A percentile compares a stretch with the other conserved stretches of the same genome.
These are phyloP conservation scores for Galeopterus variegatus DNA, from an alignment of 2,113 vertebrate genomes.

Conservation along the genomic window DNA sequence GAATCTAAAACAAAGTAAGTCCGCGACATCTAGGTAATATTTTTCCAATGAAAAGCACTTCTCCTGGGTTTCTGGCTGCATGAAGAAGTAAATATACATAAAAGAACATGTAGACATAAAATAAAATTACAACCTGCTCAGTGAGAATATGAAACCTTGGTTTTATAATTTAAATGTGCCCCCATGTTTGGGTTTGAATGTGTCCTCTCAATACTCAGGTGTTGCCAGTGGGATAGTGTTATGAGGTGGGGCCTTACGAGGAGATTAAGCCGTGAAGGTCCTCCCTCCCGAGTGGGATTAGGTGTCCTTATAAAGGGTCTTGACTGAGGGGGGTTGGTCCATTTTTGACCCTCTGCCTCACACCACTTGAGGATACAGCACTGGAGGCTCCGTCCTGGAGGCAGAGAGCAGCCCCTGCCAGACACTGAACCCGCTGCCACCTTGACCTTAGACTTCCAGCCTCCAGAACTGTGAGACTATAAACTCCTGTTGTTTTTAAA, in stretches of 20 bases:
- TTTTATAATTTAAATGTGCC: no score
- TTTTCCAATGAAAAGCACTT: not conserved
- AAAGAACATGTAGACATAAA: not conserved
- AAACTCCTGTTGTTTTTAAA: no score
- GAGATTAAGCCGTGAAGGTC: not conserved
- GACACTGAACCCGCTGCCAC: rapidly evolving
- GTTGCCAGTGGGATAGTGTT: not conserved
- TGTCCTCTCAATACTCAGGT: not conserved
- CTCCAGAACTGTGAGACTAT: not conserved
- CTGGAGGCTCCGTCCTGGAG: no score
- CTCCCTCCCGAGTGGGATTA: not conserved
- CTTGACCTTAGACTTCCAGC: not conserved
- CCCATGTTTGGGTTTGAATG: not conserved
- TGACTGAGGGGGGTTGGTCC: no score
- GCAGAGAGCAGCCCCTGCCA: not conserved
- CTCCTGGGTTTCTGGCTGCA: not conserved
- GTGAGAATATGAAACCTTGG: not conserved
- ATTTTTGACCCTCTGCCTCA: not conserved
- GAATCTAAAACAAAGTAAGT: not conserved
- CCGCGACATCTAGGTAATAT: not conserved
- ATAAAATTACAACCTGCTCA: not conserved
- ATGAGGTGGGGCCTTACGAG: not conserved
- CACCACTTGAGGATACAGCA: rapidly evolving
- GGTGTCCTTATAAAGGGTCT: not conserved
- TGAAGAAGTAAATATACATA: not conserved